Evolutionary conservation across 1,140 invertebrate genomes (phyloP).

Genomic region (Drosophila pandora): DNA sequence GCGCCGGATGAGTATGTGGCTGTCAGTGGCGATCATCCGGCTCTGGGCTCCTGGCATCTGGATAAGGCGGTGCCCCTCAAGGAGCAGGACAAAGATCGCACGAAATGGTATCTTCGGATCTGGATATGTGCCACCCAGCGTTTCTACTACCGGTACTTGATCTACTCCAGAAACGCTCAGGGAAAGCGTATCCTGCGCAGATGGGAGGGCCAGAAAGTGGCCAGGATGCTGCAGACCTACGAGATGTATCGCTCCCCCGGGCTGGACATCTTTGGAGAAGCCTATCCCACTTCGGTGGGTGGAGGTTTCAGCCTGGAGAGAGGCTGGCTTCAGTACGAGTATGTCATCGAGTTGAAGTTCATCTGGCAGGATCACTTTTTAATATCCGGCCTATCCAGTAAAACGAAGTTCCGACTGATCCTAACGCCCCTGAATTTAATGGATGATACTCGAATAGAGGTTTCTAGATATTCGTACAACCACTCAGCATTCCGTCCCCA

Average conservation of each 20-base stretch:
- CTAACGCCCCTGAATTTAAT: constrained; percentile 47
- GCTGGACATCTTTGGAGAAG: constrained; percentile 87
- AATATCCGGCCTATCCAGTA: constrained; percentile 4
- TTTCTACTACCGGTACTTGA: constrained; percentile 92
- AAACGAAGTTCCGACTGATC: constrained; percentile 40
- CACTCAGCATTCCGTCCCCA: constrained; percentile 56
- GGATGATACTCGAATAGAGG: constrained; percentile 58
- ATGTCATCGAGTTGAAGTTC: constrained; percentile 93
- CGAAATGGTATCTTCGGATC: constrained; percentile 59
- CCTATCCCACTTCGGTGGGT: constrained; percentile 84
- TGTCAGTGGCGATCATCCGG: constrained; percentile 80
- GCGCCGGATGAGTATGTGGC: constrained; percentile 82
- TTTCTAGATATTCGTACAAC: constrained; percentile 58
- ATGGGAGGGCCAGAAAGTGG: constrained; percentile 92
- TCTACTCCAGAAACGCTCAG: constrained; percentile 86
- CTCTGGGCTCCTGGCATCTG: constrained; percentile 84
- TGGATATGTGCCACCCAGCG: constrained; percentile 87
- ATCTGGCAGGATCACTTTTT: constrained; percentile 61
- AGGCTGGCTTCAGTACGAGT: constrained; percentile 89
- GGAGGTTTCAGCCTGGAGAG: constrained; percentile 87
- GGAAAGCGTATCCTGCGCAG: constrained; percentile 87
- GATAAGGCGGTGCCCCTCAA: constrained; percentile 81
- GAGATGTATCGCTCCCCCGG: constrained; percentile 83
- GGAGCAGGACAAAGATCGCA: constrained; percentile 38
- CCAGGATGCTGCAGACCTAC: constrained; percentile 72